phyloP scores from a whole-genome alignment of 1,140 invertebrate genomes.

The Ceratosolen fusciceps region DNA sequence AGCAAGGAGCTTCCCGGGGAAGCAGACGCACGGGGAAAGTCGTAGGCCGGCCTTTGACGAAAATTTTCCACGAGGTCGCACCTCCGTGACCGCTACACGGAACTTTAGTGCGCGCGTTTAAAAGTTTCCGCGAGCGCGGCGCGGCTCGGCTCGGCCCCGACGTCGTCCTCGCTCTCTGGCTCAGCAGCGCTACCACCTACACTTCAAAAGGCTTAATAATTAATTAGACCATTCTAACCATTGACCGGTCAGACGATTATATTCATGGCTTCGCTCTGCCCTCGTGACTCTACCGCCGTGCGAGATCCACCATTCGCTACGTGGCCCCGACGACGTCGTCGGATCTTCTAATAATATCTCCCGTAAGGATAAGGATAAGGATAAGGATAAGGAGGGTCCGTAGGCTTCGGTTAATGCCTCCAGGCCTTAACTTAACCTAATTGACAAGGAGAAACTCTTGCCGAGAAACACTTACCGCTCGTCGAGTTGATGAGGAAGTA shows the following conservation, averaged over 20 bases:
- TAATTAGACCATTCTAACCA: constrained; percentile 34
- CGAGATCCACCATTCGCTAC: too few species aligned
- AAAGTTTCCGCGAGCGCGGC: not conserved
- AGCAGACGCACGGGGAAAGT: not conserved
- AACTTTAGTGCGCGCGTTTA: not conserved
- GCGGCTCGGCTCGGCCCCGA: too few species aligned
- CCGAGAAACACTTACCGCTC: constrained; percentile 78
- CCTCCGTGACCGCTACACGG: too few species aligned
- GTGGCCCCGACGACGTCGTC: too few species aligned
- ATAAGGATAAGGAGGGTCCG: not conserved
- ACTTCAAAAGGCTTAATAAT: constrained; percentile 26
- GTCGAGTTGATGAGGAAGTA: constrained; percentile 89
- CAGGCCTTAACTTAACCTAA: too few species aligned
- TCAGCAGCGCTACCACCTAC: too few species aligned
- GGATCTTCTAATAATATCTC: too few species aligned
- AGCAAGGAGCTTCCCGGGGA: too few species aligned
- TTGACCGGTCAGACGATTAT: constrained; percentile 14
- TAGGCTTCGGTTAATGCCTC: not conserved
- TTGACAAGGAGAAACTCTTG: too few species aligned
- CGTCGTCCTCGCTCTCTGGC: too few species aligned
- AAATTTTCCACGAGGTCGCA: constrained; percentile 22
- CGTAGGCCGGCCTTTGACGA: not conserved
- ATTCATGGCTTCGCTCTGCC: not conserved
- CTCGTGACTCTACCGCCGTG: not conserved
- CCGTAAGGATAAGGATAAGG: not conserved